Conservation (phyloP, 2,888 invertebrate species). For the Autographa gamma region DNA sequence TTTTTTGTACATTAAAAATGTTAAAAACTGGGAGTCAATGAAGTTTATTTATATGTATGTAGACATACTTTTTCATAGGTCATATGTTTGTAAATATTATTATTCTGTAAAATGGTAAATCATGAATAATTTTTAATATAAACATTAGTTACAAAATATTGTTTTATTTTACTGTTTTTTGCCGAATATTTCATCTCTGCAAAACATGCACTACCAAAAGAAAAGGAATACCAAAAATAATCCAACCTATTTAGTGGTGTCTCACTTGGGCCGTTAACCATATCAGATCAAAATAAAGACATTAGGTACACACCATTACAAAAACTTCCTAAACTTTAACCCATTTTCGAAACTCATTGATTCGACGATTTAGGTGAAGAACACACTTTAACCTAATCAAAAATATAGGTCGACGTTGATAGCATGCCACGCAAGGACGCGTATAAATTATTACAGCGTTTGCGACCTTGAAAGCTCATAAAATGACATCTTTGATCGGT, state of each 20-base stretch:
- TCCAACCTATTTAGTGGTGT: background rate
- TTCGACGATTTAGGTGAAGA: background rate
- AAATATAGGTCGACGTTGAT: constrained; percentile 21
- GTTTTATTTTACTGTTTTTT: constrained; percentile 77
- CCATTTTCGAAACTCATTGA: background rate
- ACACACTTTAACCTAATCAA: background rate
- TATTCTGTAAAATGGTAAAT: constrained; percentile 88
- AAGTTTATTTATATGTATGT: constrained; percentile 88
- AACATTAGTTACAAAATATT: constrained; percentile 86
- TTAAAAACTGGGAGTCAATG: constrained; percentile 85
- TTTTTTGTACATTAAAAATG: constrained; percentile 82
- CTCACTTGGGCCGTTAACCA: background rate
- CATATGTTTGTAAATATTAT: constrained; percentile 88
- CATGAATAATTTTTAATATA: constrained; percentile 88
- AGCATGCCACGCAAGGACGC: constrained; percentile 45
- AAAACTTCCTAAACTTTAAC: background rate
- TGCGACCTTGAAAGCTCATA: constrained; percentile 52
- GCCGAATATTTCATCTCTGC: background rate
- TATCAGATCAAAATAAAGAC: too few relatives aligned
- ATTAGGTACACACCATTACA: too few relatives aligned
- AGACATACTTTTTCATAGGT: constrained; percentile 82
- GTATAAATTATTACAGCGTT: constrained; percentile 32
- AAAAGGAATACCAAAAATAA: background rate
- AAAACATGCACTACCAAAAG: background rate
- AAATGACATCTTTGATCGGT: constrained; percentile 38